Evolutionary conservation across 2,888 invertebrate species (phyloP).

Genomic region (Gari tellinella): DNA sequence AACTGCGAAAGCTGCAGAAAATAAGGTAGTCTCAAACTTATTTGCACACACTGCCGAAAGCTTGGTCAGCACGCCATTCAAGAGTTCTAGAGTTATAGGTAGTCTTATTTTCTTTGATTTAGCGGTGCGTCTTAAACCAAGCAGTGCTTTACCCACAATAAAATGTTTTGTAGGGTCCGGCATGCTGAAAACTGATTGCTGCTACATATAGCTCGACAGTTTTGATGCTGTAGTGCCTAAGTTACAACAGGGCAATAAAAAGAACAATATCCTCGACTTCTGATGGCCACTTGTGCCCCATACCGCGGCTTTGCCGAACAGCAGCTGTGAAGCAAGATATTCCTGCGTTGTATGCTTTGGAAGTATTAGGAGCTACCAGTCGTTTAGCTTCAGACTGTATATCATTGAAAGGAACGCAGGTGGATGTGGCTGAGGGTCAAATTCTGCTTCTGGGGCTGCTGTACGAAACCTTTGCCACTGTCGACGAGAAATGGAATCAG

Average conservation of each 20-base stretch:
- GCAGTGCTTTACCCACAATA: not conserved
- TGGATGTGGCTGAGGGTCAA: not conserved
- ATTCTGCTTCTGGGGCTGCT: not conserved
- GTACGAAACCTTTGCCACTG: slow-evolving; percentile 11
- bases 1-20: too few species aligned
- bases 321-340: not conserved
- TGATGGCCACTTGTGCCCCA: not conserved
- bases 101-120: not conserved
- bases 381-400: not conserved
- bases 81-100: not conserved
- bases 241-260: too few species aligned
- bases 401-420: slow-evolving; percentile 2
- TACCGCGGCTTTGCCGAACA: not conserved
- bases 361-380: slow-evolving; percentile 5
- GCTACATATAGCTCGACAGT: not conserved
- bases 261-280: not conserved
- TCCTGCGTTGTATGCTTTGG: slow-evolving; percentile 2
- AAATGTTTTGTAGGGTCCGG: slow-evolving; percentile 1
- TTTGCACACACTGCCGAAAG: too few species aligned
- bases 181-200: not conserved
- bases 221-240: too few species aligned
- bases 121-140: not conserved
- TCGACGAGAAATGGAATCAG: slow-evolving; percentile 19
- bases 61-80: too few species aligned
- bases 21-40: too few species aligned